Evolutionary conservation across 1,140 invertebrate species (phyloP), one percentile per base, ranked within the genome.

Genomic region (Oreohelix idahoensis): DNA sequence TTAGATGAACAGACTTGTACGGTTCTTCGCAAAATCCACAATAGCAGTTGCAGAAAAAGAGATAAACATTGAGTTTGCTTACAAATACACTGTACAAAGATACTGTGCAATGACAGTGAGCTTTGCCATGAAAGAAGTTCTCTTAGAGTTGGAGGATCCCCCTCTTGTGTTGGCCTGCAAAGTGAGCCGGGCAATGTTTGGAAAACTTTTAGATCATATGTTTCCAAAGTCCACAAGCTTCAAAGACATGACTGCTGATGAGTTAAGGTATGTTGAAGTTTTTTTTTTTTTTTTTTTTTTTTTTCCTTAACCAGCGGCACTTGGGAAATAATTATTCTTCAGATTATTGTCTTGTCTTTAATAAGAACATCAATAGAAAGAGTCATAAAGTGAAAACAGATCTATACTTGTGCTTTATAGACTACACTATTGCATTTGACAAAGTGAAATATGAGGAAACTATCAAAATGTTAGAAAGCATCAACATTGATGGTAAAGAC

Each of bases 261-360:
- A 82, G 26, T 38, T 82, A 26, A 82, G 80, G 80, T 82, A 35
- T n/a, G n/a, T n/a, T n/a, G n/a, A n/a, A n/a, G n/a, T n/a, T n/a
- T n/a, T n/a, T n/a, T n/a, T n/a, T n/a, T n/a, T n/a, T n/a, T n/a
- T n/a, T n/a, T n/a, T n/a, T n/a, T n/a, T n/a, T n/a, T n/a, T n/a
- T n/a, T n/a, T n/a, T n/a, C n/a, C n/a, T n/a, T n/a, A n/a, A n/a
- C n/a, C n/a, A n/a, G n/a, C n/a, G n/a, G n/a, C n/a, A n/a, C n/a
- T n/a, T n/a, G n/a, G n/a, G n/a, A n/a, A n/a, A n/a, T n/a, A n/a
- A n/a, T n/a, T n/a, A n/a, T n/a, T n/a, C n/a, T n/a, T n/a, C n/a
- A n/a, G n/a, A n/a, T n/a, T n/a, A n/a, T n/a, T n/a, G n/a, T n/a
- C n/a, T n/a, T n/a, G n/a, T n/a, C n/a, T n/a, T n/a, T n/a, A n/a